Base-by-base conservation (phyloP, 2,888 invertebrate species). In the Rotaria socialis region DNA sequence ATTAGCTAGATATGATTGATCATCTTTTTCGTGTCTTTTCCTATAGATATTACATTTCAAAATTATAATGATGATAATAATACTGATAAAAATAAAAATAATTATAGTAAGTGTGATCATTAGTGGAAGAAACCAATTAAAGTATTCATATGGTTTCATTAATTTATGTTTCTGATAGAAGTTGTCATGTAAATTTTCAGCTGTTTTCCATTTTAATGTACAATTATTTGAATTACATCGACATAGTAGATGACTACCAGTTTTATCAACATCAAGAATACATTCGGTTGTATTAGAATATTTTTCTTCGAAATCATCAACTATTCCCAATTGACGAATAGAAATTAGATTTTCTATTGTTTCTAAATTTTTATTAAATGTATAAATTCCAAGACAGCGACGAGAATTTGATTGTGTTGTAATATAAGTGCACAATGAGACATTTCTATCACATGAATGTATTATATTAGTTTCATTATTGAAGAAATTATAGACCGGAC, bases 221-320 rank as follows among this genome's bases (percentile, higher is more conserved):
- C 67, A 67, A 35, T 67, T 67, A 67, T 67, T 35, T 19, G 67
- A 67, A 67, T 67, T 67, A 19, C 67, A 67, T 67, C 35, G 67
- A 67, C 67, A 67, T 27, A 67, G 35, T 0, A 67, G 67, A 19
- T 67, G n/a, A 35, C 5, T 67, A 67, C 67, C 67, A 67, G 67
- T 67, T 35, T 35, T 67, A 35, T 67, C 67, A 67, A 67, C 7
- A 16, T 67, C 35, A 67, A 67, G 67, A 35, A 67, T 67, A 67
- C 67, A 67, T 27, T 67, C 67, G 14, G 67, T 67, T 35, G 19
- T 67, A 67, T 67, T 67, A 10, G 35, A 4, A 67, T 67, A 67
- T 35, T 67, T 67, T 16, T 35, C 35, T 35, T 67, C 67, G 11
- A 67, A 67, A 67, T 67, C 67, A 19, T 67, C 67, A 35, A 67